Evolutionary conservation across 2,113 vertebrate species (phyloP), one percentile per base, ranked within the genome.

Genomic region (Calonectris borealis): DNA sequence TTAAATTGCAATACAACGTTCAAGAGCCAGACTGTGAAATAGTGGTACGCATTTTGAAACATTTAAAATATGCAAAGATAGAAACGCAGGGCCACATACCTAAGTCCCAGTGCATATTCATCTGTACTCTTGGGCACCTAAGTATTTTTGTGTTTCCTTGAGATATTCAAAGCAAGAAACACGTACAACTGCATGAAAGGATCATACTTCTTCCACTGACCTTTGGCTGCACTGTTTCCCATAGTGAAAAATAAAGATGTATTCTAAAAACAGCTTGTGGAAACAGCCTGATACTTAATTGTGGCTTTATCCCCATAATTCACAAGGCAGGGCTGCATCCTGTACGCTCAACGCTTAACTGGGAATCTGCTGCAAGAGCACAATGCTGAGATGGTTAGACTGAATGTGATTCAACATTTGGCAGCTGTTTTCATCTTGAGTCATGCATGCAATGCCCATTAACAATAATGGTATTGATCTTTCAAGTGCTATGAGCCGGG

Each of bases 321-420:
- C 31, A 2, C 8, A 8, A 40, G 21, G 32, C 51, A 32, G 40
- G 29, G 46, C 44, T 4, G 10, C 5, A 5, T 22, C n/a, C n/a
- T 6, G 5, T 3, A 4, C 3, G 17, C 69, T 69, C n/a, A 10
- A 10, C 2, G 4, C 54, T 58, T 36, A 26, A 11, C 58, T 48
- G 64, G 69, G 42, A 34, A 15, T 0, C 5, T 27, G 72, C 73
- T 73, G 73, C 36, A 32, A 21, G 34, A 55, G 40, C 72, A 19
- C 29, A 13, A 1, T 0, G 0, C 18, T 11, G 54, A 13, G 72
- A 15, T 7, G 27, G 54, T 42, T 16, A 19, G 34, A 2, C 54
- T 36, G 25, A 42, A 52, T 0, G 2, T 5, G 31, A 49, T 44
- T 65, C 75, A 62, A 40, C 36, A 11, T 22, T 51, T 66, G 79